These are phyloP conservation scores for Atta texana DNA, from an alignment of 1,140 invertebrate genomes.

Conservation along the genomic window DNA sequence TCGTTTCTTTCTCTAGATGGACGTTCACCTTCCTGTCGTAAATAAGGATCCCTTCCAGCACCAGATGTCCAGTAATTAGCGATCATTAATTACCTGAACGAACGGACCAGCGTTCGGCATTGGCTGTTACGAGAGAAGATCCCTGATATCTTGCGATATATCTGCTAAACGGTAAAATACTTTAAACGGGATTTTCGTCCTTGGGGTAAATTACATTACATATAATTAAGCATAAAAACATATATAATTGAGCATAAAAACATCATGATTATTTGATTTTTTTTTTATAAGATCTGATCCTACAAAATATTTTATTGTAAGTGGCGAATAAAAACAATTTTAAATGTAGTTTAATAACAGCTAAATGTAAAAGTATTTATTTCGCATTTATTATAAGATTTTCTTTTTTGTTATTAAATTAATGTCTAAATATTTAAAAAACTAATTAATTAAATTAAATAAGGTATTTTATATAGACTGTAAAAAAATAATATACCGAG, in stretches of 20 bases:
- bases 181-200: slow-evolving; percentile 40
- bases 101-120: slow-evolving; percentile 3
- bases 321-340: background rate
- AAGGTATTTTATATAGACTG: background rate
- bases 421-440: slow-evolving; percentile 4
- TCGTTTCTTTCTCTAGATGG: slow-evolving; percentile 68
- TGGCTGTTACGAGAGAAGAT: slow-evolving; percentile 26
- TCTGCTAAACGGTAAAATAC: background rate
- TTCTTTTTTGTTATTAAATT: background rate
- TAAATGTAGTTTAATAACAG: background rate
- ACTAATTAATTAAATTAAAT: background rate
- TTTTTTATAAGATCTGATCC: background rate
- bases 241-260: slow-evolving; percentile 33
- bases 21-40: slow-evolving; percentile 73
- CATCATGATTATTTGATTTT: background rate
- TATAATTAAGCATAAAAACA: slow-evolving; percentile 24
- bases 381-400: background rate
- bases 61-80: slow-evolving; percentile 69
- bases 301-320: background rate
- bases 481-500: background rate
- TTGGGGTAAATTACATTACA: background rate
- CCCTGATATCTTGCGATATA: slow-evolving; percentile 2
- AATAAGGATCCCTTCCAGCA: slow-evolving; percentile 70
- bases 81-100: slow-evolving; percentile 68
- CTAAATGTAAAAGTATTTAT: background rate